Conservation (phyloP, 2,113 vertebrate species). For the Morone saxatilis region DNA sequence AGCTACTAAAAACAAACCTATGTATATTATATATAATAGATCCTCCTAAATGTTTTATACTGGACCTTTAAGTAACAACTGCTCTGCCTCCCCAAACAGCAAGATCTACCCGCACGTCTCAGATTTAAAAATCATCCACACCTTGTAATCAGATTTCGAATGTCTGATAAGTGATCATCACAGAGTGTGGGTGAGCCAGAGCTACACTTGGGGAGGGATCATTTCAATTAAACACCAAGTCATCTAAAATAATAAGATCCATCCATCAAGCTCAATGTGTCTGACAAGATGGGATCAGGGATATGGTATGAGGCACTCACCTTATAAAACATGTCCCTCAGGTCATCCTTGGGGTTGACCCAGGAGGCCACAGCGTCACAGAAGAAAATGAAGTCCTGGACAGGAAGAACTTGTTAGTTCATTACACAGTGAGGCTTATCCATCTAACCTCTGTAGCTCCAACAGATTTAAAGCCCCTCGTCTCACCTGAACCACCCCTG, state of each 20-base stretch:
- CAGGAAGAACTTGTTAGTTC: slow-evolving; percentile 13
- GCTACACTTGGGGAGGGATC: background rate
- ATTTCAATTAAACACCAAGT: background rate
- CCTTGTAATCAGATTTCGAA: slow-evolving; percentile 73
- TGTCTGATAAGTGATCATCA: slow-evolving; percentile 76
- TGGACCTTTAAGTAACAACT: background rate
- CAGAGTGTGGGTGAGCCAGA: slow-evolving; percentile 28
- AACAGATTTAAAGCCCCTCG: background rate
- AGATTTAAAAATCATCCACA: slow-evolving; percentile 59
- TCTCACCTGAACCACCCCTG: slow-evolving; percentile 93
- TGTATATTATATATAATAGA: no score
- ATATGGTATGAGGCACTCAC: slow-evolving; percentile 66
- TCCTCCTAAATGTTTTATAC: no score
- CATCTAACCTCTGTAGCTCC: background rate
- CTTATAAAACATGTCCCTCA: slow-evolving; percentile 97
- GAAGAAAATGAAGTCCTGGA: slow-evolving; percentile 96
- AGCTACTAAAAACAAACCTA: no score
- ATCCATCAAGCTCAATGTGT: background rate
- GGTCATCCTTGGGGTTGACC: slow-evolving; percentile 94
- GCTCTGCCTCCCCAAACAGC: background rate
- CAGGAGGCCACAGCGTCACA: slow-evolving; percentile 96
- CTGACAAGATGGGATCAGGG: no score
- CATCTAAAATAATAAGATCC: background rate
- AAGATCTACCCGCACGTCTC: slow-evolving; percentile 62
- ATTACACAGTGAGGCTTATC: background rate